Percentiles rank a stretch among this genome's conserved stretches.
Evolutionary conservation across 2,113 vertebrate genomes (phyloP).

Genomic region (Brachypteracias leptosomus): DNA sequence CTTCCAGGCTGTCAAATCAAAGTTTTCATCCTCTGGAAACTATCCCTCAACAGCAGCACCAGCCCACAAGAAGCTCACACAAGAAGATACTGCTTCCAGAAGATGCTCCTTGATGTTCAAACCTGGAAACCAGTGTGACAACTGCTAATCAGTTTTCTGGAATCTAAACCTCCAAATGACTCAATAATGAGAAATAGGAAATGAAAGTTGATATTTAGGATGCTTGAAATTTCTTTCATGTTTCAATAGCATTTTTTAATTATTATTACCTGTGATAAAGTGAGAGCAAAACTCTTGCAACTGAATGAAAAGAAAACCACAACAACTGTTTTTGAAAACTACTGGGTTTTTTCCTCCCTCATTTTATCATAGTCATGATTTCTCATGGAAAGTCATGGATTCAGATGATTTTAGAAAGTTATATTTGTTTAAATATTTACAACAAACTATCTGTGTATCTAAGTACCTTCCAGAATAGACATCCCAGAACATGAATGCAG

Average conservation of each 20-base stretch:
- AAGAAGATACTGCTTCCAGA: neutral
- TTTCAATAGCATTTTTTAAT: neutral
- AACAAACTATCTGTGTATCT: neutral
- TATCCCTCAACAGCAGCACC: neutral
- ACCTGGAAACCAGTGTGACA: neutral
- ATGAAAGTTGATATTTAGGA: neutral
- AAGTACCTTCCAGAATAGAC: neutral
- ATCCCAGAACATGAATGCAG: neutral
- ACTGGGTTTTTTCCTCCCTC: accelerated
- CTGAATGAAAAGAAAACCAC: neutral
- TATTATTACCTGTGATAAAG: neutral
- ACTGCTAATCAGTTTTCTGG: neutral
- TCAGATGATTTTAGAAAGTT: neutral
- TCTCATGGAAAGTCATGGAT: neutral
- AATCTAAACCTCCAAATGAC: neutral
- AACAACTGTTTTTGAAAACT: neutral
- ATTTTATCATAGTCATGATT: neutral
- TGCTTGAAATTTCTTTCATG: neutral
- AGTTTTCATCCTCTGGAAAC: neutral
- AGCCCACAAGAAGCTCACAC: neutral
- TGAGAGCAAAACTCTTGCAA: neutral
- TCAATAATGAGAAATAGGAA: neutral
- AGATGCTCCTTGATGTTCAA: neutral
- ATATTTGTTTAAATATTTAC: neutral
- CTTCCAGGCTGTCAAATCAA: neutral